Conservation (phyloP, 2,888 invertebrate genomes). For the Trypoxylon attenuatum region DNA sequence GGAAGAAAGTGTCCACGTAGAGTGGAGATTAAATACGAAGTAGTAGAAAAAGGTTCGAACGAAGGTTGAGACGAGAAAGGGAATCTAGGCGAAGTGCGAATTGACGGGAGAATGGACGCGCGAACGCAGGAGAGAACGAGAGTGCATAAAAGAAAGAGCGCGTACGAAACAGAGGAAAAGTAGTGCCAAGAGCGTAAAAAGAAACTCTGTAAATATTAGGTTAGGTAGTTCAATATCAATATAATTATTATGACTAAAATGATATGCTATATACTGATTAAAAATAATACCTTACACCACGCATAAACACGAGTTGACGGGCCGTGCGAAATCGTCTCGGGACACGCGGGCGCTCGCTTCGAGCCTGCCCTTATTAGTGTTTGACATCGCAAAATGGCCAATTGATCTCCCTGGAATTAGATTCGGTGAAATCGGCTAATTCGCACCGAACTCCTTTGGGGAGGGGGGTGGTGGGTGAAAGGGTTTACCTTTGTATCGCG, state of each 20-base stretch:
- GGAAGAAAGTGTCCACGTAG: neutral
- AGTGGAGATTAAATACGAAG: neutral
- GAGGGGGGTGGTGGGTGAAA: too few relatives aligned
- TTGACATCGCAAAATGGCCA: conserved; percentile 14
- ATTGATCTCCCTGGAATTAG: conserved; percentile 14
- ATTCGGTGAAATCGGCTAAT: neutral
- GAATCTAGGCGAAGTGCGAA: neutral
- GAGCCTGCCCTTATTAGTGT: conserved; percentile 6
- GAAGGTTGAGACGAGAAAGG: neutral
- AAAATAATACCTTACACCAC: conserved; percentile 61
- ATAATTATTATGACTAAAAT: conserved; percentile 67
- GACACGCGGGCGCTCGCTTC: conserved; percentile 35
- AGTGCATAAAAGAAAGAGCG: conserved; percentile 17
- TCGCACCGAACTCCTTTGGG: too few relatives aligned
- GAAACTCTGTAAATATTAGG: conserved; percentile 71
- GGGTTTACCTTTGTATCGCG: neutral
- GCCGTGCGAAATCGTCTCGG: conserved; percentile 42
- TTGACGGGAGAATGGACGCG: neutral
- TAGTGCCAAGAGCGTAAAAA: conserved; percentile 67
- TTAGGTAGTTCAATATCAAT: conserved; percentile 72
- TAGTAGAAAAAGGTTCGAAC: conserved; percentile 12
- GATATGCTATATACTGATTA: conserved; percentile 69
- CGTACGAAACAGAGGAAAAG: conserved; percentile 52
- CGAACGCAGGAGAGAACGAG: conserved; percentile 9
- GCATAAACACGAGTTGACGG: conserved; percentile 60